Evolutionary conservation across 2,797 vertebrate species (phyloP), one percentile per base, ranked within the genome.

Genomic region (Apogon talboti): DNA sequence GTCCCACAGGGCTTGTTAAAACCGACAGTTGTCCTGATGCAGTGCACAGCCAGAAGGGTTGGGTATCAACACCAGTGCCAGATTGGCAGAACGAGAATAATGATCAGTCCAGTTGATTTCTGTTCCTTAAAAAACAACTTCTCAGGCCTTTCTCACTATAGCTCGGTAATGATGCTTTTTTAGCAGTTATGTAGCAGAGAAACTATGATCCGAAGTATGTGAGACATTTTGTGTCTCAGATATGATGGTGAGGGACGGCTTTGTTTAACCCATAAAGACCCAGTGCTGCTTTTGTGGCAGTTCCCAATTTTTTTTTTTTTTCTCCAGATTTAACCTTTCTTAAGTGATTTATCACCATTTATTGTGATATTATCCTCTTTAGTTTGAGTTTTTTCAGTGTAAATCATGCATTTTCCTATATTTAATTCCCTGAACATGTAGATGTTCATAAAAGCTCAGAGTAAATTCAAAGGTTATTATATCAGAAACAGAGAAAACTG

Each of bases 141-240:
- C 65, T 69, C 64, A 60, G 63, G 66, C 73, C 62, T 62, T 72
- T 51, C 45, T 45, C 37, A 35, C 35, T 38, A 18, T 45, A 37
- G 60, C 30, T 24, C 46, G 47, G 33, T 69, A 35, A 46, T 49
- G n/a, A 50, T 71, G 38, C 42, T 83, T 80, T 80, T 71, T 63
- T 43, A 66, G 63, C 81, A 79, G 61, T 76, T 54, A 67, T 70
- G 52, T 78, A 75, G 75, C 79, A 52, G 52, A 50, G 66, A 37
- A 21, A 72, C 71, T 62, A 35, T 46, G 57, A 56, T 74, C 24
- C 41, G 41, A 48, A 55, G 51, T 55, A 16, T 57, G 67, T 79
- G 82, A n/a, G 79, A 76, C 68, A 57, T 61, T 54, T 43, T 6
- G 37, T 41, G 52, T 49, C 15, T 41, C n/a, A 5, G 3, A 43